A percentile compares a stretch with the other conserved stretches of the same genome.
These are phyloP conservation scores for Sitodiplosis mosellana DNA, from an alignment of 1,140 invertebrate species.

Conservation along the genomic window DNA sequence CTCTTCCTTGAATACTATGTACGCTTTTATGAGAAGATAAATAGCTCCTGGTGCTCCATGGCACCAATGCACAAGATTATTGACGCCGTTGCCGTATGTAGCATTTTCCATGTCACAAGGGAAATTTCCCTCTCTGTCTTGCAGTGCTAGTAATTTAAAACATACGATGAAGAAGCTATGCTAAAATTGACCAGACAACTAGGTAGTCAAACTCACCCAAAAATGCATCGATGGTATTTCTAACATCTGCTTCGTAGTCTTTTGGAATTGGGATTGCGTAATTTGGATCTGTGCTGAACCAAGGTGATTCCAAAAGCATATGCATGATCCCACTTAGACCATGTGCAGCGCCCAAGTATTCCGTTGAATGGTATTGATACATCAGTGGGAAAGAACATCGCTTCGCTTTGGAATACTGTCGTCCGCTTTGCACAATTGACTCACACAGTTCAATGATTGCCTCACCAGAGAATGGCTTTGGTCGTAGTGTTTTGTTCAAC, in stretches of 20 bases:
- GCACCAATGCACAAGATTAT: conserved; percentile 72
- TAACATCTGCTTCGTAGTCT: conserved; percentile 34
- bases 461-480: conserved; percentile 29
- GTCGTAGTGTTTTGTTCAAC: conserved; percentile 39
- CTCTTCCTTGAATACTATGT: conserved; percentile 49
- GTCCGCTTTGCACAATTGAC: conserved; percentile 47
- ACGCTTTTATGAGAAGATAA: conserved; percentile 68
- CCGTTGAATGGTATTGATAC: conserved; percentile 70
- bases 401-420: conserved; percentile 37
- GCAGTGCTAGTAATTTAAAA: conserved; percentile 11
- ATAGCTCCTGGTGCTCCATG: conserved; percentile 67
- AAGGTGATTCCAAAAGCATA: conserved; percentile 27
- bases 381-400: conserved; percentile 50
- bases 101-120: conserved; percentile 57
- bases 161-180: conserved; percentile 16
- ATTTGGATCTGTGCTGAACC: conserved; percentile 15
- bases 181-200: conserved; percentile 37
- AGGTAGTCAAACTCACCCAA: conserved; percentile 36
- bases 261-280: conserved; percentile 48
- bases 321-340: conserved; percentile 46
- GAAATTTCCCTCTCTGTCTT: conserved; percentile 55
- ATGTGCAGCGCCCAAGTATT: conserved; percentile 72
- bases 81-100: conserved; percentile 18
- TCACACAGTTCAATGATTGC: conserved; percentile 42
- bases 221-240: conserved; percentile 23